Conservation (phyloP, 2,113 vertebrate genomes). For the Chionis minor region DNA sequence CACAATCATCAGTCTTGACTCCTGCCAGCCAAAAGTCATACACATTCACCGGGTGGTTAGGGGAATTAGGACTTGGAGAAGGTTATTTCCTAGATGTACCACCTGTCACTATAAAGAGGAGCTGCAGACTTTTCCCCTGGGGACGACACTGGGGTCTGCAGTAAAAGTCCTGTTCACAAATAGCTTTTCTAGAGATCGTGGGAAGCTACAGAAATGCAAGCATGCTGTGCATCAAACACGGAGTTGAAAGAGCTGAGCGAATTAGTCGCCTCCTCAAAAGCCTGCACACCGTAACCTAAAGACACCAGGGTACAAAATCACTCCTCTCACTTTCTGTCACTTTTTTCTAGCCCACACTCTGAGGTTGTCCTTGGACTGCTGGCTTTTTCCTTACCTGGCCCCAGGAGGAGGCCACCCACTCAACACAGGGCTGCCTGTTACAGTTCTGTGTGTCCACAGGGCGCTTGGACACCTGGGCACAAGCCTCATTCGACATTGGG, state of each 20-base stretch:
- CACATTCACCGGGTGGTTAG: not conserved
- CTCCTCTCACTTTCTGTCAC: not conserved
- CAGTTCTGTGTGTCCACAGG: conserved; percentile 84
- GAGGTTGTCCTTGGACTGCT: not conserved
- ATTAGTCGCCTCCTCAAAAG: not conserved
- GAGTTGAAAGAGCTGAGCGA: not conserved
- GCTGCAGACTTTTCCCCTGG: not conserved
- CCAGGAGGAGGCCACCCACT: conserved; percentile 86
- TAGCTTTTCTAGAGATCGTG: not conserved
- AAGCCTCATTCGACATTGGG: conserved; percentile 67
- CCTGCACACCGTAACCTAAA: not conserved
- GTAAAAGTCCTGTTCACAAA: not conserved
- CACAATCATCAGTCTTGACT: not conserved
- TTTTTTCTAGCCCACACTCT: not conserved
- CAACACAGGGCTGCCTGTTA: conserved; percentile 81
- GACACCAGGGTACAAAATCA: not conserved
- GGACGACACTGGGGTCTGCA: not conserved
- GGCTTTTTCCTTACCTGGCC: conserved; percentile 78
- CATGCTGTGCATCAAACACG: not conserved
- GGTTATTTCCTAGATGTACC: not conserved
- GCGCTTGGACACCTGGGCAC: conserved; percentile 73
- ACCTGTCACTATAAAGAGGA: not conserved
- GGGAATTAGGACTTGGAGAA: not conserved
- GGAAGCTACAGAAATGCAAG: not conserved
- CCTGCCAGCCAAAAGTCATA: not conserved